Percentiles rank a stretch among this genome's conserved stretches.
These are phyloP conservation scores for Plestiodon gilberti DNA, from an alignment of 2,113 vertebrate species.

Conservation along the genomic window DNA sequence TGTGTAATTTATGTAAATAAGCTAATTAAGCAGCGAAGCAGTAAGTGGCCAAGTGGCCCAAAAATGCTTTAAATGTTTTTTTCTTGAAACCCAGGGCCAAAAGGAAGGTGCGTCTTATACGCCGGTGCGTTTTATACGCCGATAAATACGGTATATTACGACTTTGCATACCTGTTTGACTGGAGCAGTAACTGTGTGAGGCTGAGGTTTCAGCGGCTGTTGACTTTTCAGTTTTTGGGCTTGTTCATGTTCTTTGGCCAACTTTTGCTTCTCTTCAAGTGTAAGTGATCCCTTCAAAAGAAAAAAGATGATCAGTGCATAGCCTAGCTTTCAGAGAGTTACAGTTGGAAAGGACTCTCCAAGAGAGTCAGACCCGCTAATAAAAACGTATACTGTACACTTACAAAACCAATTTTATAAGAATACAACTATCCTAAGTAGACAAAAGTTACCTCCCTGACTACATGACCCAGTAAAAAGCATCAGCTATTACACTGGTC, in stretches of 20 bases:
- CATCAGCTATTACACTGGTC: no score
- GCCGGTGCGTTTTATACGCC: no score
- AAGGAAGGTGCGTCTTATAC: no score
- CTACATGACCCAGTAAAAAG: not conserved
- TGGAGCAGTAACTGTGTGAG: constrained; percentile 76
- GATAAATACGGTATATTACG: no score
- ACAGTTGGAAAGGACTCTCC: not conserved
- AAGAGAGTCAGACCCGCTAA: not conserved
- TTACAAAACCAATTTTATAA: not conserved
- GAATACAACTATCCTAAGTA: not conserved
- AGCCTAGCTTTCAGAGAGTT: not conserved
- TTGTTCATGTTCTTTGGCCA: constrained; percentile 97
- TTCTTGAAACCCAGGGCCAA: no score
- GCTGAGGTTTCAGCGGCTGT: constrained; percentile 88
- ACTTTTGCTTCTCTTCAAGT: constrained; percentile 95
- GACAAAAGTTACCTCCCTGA: not conserved
- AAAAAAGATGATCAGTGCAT: not conserved
- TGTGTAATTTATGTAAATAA: no score
- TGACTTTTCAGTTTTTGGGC: constrained; percentile 94
- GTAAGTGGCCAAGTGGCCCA: no score
- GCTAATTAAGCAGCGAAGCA: no score
- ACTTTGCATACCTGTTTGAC: constrained; percentile 76
- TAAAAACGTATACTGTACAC: no score
- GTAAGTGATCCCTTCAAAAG: constrained; percentile 88
- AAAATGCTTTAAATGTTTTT: no score